Conservation (phyloP, 2,797 vertebrate genomes). For the Protosalanx chinensis region DNA sequence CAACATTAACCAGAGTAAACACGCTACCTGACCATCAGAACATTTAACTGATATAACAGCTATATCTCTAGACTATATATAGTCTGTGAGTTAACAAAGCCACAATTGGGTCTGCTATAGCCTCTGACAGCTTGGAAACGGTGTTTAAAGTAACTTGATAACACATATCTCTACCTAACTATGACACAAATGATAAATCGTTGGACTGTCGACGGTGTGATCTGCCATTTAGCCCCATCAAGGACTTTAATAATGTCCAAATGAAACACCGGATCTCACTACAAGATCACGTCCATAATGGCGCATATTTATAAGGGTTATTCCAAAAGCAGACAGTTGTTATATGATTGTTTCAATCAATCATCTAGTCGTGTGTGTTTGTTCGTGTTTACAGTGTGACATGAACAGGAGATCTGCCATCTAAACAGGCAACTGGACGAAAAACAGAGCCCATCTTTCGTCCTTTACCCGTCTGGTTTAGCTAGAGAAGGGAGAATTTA, state of each 20-base stretch:
- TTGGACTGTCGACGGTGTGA: not conserved
- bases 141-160: not conserved
- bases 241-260: too few relatives aligned
- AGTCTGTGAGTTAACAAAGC: too few relatives aligned
- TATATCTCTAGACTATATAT: too few relatives aligned
- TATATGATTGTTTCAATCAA: not conserved
- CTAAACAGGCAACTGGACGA: not conserved
- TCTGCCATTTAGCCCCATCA: not conserved
- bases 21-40: not conserved
- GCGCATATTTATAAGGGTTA: too few relatives aligned
- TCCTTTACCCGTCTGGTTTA: not conserved
- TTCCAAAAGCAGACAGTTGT: not conserved
- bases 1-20: not conserved
- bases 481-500: not conserved
- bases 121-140: not conserved
- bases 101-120: not conserved
- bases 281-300: too few relatives aligned
- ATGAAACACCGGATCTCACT: too few relatives aligned
- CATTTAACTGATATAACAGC: not conserved
- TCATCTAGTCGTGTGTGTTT: not conserved
- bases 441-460: not conserved
- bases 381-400: not conserved
- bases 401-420: not conserved
- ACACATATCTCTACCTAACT: not conserved
- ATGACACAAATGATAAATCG: not conserved